These are phyloP conservation scores for Gallinago undulata DNA, from an alignment of 2,113 vertebrate species.

Conservation along the genomic window DNA sequence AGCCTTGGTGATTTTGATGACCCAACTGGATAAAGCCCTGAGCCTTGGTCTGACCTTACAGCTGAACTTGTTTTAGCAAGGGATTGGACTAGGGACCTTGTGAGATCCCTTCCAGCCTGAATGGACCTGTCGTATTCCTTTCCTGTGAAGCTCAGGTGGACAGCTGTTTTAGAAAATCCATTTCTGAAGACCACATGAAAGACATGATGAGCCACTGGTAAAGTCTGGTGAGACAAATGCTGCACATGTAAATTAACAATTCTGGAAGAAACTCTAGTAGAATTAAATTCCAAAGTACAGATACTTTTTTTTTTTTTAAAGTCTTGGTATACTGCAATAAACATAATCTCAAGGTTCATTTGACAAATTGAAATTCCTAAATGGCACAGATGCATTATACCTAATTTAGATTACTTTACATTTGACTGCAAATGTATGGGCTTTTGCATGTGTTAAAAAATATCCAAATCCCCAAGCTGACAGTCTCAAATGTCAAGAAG, in stretches of 20 bases:
- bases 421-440: not conserved
- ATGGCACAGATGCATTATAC: not conserved
- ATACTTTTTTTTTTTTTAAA: no score
- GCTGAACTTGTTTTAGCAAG: not conserved
- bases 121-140: not conserved
- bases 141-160: not conserved
- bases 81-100: not conserved
- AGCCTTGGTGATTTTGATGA: not conserved
- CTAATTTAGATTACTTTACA: not conserved
- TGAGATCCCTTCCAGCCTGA: not conserved
- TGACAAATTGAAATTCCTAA: not conserved
- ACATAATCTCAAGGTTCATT: not conserved
- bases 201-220: not conserved
- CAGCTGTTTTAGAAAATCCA: not conserved
- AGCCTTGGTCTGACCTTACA: not conserved
- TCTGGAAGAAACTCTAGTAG: not conserved
- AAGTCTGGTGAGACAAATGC: not conserved
- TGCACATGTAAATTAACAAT: not conserved
- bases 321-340: not conserved
- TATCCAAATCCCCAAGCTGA: not conserved
- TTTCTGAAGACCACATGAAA: not conserved
- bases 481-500: conserved; percentile 1
- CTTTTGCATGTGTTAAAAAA: not conserved
- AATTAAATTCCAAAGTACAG: not conserved
- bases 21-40: not conserved